These are phyloP conservation scores for Lepilemur ruficaudatus DNA, from an alignment of 2,797 vertebrate species.

Conservation along the genomic window DNA sequence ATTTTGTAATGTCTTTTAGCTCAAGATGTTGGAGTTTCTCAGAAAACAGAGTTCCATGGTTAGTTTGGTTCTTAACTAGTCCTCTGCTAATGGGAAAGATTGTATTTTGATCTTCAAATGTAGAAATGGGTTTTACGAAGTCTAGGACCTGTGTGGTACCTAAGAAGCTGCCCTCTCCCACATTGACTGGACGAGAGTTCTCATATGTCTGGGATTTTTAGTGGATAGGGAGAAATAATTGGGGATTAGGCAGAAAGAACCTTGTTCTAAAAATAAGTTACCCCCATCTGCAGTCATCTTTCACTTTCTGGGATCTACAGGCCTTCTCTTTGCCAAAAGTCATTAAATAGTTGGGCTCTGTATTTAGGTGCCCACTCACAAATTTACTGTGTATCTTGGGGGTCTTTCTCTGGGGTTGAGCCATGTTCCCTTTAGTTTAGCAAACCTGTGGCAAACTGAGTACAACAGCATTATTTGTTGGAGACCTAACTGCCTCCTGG, in stretches of 20 bases:
- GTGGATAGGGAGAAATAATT: neutral
- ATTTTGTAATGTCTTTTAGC: neutral
- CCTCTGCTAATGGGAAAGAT: neutral
- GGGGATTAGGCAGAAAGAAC: neutral
- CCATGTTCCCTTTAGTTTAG: neutral
- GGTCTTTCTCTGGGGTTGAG: neutral
- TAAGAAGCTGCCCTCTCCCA: fast-evolving
- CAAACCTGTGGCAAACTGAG: neutral
- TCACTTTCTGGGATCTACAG: neutral
- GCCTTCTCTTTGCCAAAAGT: neutral
- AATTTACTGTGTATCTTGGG: neutral
- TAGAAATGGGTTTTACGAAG: neutral
- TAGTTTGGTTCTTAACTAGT: neutral
- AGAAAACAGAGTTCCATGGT: neutral
- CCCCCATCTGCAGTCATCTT: neutral
- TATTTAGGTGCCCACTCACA: neutral
- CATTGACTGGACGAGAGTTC: neutral
- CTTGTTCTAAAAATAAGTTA: neutral
- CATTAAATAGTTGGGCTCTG: neutral
- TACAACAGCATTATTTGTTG: neutral
- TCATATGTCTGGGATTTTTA: neutral
- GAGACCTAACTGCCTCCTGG: neutral
- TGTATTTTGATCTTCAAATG: neutral
- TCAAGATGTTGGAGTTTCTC: neutral
- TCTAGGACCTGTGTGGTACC: neutral